phyloP scores from a whole-genome alignment of 2,888 invertebrate genomes.

The Cyaniris semiargus region DNA sequence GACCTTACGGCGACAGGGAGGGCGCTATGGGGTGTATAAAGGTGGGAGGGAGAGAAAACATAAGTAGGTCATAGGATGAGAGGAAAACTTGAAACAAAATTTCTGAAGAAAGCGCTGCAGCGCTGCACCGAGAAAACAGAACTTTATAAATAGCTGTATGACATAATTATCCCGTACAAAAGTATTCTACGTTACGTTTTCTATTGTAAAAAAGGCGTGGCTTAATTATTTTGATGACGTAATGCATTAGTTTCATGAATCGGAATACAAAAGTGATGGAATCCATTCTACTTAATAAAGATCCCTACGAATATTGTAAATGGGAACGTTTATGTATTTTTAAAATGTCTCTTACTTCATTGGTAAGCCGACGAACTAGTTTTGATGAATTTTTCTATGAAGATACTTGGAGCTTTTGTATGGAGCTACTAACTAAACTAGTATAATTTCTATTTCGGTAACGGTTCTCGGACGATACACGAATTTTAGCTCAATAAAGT shows the following conservation, averaged over 20 bases:
- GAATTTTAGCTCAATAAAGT: too few relatives aligned
- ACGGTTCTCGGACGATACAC: too few relatives aligned
- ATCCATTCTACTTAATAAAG: neutral
- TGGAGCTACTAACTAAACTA: too few relatives aligned
- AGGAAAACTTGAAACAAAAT: conserved; percentile 58
- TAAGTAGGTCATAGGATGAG: conserved; percentile 77
- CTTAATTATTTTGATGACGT: neutral
- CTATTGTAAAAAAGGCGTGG: neutral
- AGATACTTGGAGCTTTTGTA: too few relatives aligned
- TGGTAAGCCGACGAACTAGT: too few relatives aligned
- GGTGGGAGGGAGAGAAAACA: conserved; percentile 50
- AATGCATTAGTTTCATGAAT: neutral
- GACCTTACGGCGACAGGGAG: conserved; percentile 68
- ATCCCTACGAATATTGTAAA: too few relatives aligned
- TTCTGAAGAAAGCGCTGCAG: conserved; percentile 61
- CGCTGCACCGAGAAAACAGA: conserved; percentile 57
- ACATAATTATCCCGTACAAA: conserved; percentile 52
- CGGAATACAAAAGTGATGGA: neutral
- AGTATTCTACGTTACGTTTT: neutral
- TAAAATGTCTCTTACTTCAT: too few relatives aligned
- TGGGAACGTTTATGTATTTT: too few relatives aligned
- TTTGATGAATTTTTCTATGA: too few relatives aligned
- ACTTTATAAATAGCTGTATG: conserved; percentile 63
- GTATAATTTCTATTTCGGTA: too few relatives aligned
- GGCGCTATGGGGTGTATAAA: conserved; percentile 42